phyloP scores from a whole-genome alignment of 2,888 invertebrate species.

The Drosophila conformis region DNA sequence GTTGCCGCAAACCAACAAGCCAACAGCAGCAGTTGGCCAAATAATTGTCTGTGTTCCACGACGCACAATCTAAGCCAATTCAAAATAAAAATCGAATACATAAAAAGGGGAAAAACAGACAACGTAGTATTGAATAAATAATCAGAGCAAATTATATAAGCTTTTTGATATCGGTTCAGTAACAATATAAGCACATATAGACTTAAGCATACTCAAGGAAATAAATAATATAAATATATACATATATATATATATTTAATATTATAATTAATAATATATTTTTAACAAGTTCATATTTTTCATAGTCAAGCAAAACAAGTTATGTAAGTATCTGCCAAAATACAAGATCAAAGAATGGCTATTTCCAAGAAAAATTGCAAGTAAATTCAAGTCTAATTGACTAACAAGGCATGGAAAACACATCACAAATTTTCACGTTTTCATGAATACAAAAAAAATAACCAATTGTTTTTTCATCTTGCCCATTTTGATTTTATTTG shows the following conservation, averaged over 20 bases:
- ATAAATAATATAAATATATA: not conserved
- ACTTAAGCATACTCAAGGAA: not conserved
- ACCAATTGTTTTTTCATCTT: constrained; percentile 5
- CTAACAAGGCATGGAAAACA: not conserved
- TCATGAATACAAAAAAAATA: constrained; percentile 14
- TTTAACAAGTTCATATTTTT: not conserved
- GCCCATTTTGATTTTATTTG: not conserved
- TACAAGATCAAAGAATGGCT: not conserved
- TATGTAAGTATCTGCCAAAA: not conserved
- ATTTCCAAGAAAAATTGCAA: not conserved
- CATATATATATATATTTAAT: not conserved
- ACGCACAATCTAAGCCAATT: constrained; percentile 9
- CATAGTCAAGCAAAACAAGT: not conserved
- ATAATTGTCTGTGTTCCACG: constrained; percentile 18
- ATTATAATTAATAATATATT: not conserved
- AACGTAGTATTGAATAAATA: not conserved
- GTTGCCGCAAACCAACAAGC: constrained; percentile 23
- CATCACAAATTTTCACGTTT: constrained; percentile 2
- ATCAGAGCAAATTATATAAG: not conserved
- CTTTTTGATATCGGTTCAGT: not conserved
- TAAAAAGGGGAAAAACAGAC: not conserved
- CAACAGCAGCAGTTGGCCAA: constrained; percentile 12
- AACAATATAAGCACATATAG: not conserved
- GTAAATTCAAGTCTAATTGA: not conserved
- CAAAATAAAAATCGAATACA: not conserved